Percentiles rank a stretch among this genome's conserved stretches.
Evolutionary conservation across 2,888 invertebrate genomes (phyloP).

Genomic region (Ernsta delagoae): DNA sequence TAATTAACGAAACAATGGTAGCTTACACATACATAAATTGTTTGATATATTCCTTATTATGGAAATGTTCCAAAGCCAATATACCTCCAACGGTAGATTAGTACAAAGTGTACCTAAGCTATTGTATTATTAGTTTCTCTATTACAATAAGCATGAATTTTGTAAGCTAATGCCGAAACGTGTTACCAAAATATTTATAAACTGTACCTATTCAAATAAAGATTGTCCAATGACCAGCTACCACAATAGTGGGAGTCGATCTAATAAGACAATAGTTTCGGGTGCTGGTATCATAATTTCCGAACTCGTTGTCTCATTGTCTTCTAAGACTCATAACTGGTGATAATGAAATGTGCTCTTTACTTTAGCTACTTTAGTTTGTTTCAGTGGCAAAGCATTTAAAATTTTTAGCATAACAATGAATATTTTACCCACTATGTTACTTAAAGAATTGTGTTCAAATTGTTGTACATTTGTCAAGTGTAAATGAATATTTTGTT

Average conservation of each 20-base stretch:
- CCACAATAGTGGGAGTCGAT: conserved; percentile 22
- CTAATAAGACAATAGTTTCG: conserved; percentile 29
- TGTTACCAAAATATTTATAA: conserved; percentile 30
- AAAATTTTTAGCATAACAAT: too few species aligned
- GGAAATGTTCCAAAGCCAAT: too few species aligned
- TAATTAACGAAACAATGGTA: conserved; percentile 1
- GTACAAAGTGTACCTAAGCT: too few species aligned
- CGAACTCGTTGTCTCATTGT: not conserved
- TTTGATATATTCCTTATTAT: not conserved
- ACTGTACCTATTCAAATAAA: conserved; percentile 31
- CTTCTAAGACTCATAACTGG: not conserved
- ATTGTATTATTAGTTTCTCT: not conserved
- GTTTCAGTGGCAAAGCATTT: too few species aligned
- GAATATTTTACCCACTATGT: too few species aligned
- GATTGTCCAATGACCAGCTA: conserved; percentile 12
- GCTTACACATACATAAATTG: not conserved
- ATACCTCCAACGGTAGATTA: too few species aligned
- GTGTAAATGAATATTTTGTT: too few species aligned
- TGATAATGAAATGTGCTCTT: not conserved
- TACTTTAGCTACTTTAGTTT: too few species aligned
- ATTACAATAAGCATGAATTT: conserved; percentile 4
- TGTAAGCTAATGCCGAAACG: conserved; percentile 21
- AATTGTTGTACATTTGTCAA: too few species aligned
- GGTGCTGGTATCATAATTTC: not conserved
- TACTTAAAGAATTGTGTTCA: too few species aligned